A percentile compares a stretch with the other conserved stretches of the same genome.
phyloP scores from a whole-genome alignment of 2,888 invertebrate genomes.

The Sminthurides aquaticus region DNA sequence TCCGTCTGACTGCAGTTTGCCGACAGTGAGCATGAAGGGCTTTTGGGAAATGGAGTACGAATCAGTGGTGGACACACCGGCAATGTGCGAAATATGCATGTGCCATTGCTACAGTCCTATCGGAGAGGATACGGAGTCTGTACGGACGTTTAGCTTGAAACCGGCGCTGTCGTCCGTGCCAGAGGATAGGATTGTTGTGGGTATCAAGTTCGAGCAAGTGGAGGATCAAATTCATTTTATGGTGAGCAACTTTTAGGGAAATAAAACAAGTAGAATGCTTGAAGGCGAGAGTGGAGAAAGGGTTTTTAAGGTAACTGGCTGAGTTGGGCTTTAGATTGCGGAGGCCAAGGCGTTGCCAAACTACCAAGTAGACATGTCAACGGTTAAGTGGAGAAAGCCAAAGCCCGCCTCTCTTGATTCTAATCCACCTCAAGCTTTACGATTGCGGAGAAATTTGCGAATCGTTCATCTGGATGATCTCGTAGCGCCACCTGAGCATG shows the following conservation, averaged over 20 bases:
- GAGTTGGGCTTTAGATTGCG: conserved; percentile 20
- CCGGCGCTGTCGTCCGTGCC: not conserved
- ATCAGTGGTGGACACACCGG: conserved; percentile 5
- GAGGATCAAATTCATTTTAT: conserved; percentile 26
- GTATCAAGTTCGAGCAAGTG: conserved; percentile 25
- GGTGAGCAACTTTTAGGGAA: not conserved
- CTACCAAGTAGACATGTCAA: conserved; percentile 12
- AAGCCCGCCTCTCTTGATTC: not conserved
- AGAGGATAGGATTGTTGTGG: conserved; percentile 13
- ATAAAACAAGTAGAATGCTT: not conserved
- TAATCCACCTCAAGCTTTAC: not conserved
- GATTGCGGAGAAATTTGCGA: conserved; percentile 8
- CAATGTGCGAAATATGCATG: conserved; percentile 4
- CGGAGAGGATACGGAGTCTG: conserved; percentile 7
- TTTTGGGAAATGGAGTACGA: conserved; percentile 18
- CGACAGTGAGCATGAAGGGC: no score
- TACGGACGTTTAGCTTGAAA: conserved; percentile 3
- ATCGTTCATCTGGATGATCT: conserved; percentile 19
- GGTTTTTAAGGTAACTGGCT: no score
- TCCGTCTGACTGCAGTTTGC: not conserved
- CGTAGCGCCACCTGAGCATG: conserved; percentile 10
- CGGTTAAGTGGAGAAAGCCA: conserved; percentile 12
- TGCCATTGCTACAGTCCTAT: conserved; percentile 9
- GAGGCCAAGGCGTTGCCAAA: conserved; percentile 20
- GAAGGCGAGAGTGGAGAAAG: not conserved